These are phyloP conservation scores for Drosophila recens DNA, from an alignment of 2,888 invertebrate species.

Conservation along the genomic window DNA sequence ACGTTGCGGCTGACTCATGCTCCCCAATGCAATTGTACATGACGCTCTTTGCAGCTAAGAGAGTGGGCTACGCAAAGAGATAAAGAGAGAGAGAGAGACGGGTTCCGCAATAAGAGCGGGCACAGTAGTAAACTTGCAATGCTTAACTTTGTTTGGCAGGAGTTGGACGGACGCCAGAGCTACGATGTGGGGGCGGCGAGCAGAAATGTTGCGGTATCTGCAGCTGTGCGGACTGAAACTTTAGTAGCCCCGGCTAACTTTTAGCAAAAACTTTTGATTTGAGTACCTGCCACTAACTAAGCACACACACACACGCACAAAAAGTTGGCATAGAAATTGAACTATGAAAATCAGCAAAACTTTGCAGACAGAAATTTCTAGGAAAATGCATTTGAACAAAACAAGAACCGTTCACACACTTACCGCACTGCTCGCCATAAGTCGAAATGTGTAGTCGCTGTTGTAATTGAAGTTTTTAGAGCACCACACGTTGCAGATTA, in stretches of 20 bases:
- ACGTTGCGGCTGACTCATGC: conserved; percentile 57
- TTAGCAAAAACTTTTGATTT: conserved; percentile 78
- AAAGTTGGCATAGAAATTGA: conserved; percentile 69
- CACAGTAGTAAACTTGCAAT: conserved; percentile 31
- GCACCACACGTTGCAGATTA: no score
- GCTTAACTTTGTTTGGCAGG: conserved; percentile 52
- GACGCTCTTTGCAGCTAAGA: conserved; percentile 58
- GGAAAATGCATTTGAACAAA: conserved; percentile 67
- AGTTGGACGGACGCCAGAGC: conserved; percentile 41
- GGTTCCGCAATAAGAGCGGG: conserved; percentile 50
- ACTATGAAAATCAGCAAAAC: conserved; percentile 79
- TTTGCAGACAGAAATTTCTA: conserved; percentile 77
- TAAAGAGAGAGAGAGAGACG: conserved; percentile 33
- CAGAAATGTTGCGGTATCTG: conserved; percentile 51
- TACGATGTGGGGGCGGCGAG: no score
- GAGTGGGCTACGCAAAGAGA: conserved; percentile 22
- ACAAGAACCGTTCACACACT: conserved; percentile 46
- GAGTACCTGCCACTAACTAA: conserved; percentile 81
- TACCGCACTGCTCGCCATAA: conserved; percentile 63
- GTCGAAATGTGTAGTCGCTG: conserved; percentile 21
- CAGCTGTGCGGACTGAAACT: conserved; percentile 60
- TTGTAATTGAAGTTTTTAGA: conserved; percentile 35
- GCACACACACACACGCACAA: conserved; percentile 23
- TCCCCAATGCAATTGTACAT: conserved; percentile 37
- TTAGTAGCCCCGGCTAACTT: conserved; percentile 77